A percentile compares a stretch with the other conserved stretches of the same genome.
phyloP scores from a whole-genome alignment of 2,113 vertebrate genomes.

The Oreochromis aureus region DNA sequence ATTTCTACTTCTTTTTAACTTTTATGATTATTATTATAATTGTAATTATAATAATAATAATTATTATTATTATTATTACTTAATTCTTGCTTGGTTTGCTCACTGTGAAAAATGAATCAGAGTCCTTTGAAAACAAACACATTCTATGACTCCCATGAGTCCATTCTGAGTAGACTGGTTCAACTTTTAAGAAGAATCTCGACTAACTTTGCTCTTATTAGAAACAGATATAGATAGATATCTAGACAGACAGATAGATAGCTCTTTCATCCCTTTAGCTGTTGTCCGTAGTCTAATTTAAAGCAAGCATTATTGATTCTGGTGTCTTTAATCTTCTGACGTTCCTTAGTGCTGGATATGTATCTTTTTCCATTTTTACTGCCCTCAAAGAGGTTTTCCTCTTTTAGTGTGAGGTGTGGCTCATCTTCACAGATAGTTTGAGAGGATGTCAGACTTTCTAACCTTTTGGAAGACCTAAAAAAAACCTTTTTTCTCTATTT shows the following conservation, averaged over 20 bases:
- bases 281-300: not conserved
- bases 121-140: not conserved
- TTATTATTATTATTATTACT: slow-evolving; percentile 22
- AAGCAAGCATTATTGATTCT: not conserved
- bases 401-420: not conserved
- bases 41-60: not conserved
- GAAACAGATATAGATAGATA: not conserved
- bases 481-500: not conserved
- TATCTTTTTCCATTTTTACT: not conserved
- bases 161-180: not conserved
- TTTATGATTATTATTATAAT: slow-evolving; percentile 16
- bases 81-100: not conserved
- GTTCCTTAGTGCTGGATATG: not conserved
- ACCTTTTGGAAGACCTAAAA: not conserved
- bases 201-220: not conserved
- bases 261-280: not conserved
- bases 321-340: not conserved
- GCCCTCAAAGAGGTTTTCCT: not conserved
- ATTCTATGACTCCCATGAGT: not conserved
- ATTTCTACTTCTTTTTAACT: not conserved
- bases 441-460: not conserved
- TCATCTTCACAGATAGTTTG: not conserved
- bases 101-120: not conserved
- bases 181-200: not conserved
- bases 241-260: not conserved